Evolutionary conservation across 2,113 vertebrate genomes (phyloP).

Genomic region (Mormoops blainvillei): DNA sequence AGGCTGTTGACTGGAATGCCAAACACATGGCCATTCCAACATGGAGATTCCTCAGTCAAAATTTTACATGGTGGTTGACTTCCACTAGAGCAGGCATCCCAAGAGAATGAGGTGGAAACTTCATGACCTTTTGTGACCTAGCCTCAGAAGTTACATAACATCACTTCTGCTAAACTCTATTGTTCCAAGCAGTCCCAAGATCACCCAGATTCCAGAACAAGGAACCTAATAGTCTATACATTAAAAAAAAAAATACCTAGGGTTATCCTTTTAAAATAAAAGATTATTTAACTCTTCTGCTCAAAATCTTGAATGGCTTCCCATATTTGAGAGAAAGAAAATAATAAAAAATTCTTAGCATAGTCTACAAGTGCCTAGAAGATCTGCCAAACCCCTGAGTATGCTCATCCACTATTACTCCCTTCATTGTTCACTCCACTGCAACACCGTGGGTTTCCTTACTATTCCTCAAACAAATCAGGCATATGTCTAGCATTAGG

Average conservation of each 20-base stretch:
- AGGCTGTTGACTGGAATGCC: not conserved
- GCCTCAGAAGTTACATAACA: not conserved
- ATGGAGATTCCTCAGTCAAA: not conserved
- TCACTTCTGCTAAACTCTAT: not conserved
- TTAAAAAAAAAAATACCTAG: not conserved
- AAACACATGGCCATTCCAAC: not conserved
- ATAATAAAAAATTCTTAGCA: not conserved
- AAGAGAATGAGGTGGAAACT: not conserved
- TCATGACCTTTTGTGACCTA: not conserved
- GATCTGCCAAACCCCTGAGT: not conserved
- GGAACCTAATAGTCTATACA: not conserved
- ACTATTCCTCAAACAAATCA: not conserved
- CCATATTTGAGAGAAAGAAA: not conserved
- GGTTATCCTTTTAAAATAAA: not conserved
- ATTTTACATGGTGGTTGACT: not conserved
- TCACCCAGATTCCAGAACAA: not conserved
- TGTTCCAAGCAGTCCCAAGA: not conserved
- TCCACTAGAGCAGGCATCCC: not conserved
- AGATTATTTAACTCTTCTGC: not conserved
- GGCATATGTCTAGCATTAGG: not conserved
- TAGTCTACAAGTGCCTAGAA: not conserved
- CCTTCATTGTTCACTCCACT: not conserved
- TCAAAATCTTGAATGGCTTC: not conserved
- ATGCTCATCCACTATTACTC: not conserved
- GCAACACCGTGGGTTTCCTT: not conserved